These are phyloP conservation scores for Syngnathus acus DNA, from an alignment of 2,797 vertebrate species.

Conservation along the genomic window DNA sequence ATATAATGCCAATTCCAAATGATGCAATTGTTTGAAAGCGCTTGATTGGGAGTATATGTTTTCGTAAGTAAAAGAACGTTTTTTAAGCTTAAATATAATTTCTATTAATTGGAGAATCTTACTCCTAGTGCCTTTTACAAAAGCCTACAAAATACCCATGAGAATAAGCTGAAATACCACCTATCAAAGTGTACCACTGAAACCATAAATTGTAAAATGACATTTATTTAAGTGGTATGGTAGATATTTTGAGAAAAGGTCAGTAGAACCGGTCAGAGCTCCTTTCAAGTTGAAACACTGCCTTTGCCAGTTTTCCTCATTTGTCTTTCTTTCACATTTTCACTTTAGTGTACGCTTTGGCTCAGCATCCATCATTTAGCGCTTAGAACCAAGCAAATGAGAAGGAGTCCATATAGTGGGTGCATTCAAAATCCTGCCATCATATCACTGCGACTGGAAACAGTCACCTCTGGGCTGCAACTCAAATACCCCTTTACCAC, in stretches of 20 bases:
- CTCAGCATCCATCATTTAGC: slow-evolving; percentile 10
- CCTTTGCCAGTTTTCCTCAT: slow-evolving; percentile 45
- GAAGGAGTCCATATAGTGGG: slow-evolving; percentile 16
- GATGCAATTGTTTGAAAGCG: not conserved
- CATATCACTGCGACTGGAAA: slow-evolving; percentile 29
- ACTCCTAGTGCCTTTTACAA: slow-evolving; percentile 31
- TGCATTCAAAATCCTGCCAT: slow-evolving; percentile 30
- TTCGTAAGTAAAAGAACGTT: not conserved
- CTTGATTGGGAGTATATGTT: not conserved
- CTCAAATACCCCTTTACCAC: slow-evolving; percentile 45
- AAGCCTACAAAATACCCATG: slow-evolving; percentile 14
- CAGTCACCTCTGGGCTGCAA: slow-evolving; percentile 18
- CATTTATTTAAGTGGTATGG: slow-evolving; percentile 49
- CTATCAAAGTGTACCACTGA: slow-evolving; percentile 41
- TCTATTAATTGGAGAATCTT: not conserved
- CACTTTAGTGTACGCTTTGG: slow-evolving; percentile 7
- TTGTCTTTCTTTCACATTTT: slow-evolving; percentile 25
- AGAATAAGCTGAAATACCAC: slow-evolving; percentile 29
- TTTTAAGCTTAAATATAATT: not conserved
- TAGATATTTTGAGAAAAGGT: slow-evolving; percentile 43
- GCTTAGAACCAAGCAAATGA: slow-evolving; percentile 31
- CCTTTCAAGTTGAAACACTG: slow-evolving; percentile 38
- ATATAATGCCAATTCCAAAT: not conserved
- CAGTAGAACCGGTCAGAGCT: slow-evolving; percentile 43
- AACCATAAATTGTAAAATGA: slow-evolving; percentile 45